Percentiles rank a stretch among this genome's conserved stretches.
phyloP scores from a whole-genome alignment of 1,140 invertebrate genomes.

The Triops cancriformis region DNA sequence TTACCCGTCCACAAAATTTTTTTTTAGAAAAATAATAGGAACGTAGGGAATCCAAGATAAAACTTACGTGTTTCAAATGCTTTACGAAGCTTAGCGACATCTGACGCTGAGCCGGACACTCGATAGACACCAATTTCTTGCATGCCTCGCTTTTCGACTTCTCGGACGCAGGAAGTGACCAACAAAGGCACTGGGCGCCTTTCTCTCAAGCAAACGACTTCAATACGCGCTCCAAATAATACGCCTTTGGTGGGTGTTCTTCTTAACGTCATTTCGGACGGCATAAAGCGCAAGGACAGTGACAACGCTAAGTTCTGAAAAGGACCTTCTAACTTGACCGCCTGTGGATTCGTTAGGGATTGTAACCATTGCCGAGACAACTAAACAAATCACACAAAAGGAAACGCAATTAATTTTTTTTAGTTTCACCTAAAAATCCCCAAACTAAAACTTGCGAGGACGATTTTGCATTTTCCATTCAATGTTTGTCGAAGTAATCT shows the following conservation, averaged over 20 bases:
- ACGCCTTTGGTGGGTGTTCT: neutral
- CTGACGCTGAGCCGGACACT: constrained; percentile 88
- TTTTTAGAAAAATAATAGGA: too few species aligned
- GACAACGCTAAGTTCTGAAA: constrained; percentile 34
- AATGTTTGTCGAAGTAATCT: too few species aligned
- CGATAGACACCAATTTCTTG: constrained; percentile 88
- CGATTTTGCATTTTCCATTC: too few species aligned
- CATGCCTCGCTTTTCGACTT: constrained; percentile 82
- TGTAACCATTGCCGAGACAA: constrained; percentile 36
- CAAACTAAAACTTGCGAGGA: too few species aligned
- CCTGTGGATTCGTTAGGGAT: constrained; percentile 19
- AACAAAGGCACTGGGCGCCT: constrained; percentile 82
- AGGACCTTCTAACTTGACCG: constrained; percentile 7
- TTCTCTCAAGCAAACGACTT: constrained; percentile 55
- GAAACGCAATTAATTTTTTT: neutral
- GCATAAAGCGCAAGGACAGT: constrained; percentile 25
- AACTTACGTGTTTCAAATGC: constrained; percentile 84
- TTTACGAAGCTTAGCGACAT: constrained; percentile 82
- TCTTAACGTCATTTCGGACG: constrained; percentile 25
- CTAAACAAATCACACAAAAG: constrained; percentile 25
- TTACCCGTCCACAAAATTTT: too few species aligned
- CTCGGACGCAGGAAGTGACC: constrained; percentile 75
- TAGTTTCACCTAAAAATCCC: too few species aligned
- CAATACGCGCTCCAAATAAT: constrained; percentile 76
- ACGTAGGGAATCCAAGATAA: constrained; percentile 28